Conservation (phyloP, 2,888 invertebrate genomes). For the Drosophila borborema region DNA sequence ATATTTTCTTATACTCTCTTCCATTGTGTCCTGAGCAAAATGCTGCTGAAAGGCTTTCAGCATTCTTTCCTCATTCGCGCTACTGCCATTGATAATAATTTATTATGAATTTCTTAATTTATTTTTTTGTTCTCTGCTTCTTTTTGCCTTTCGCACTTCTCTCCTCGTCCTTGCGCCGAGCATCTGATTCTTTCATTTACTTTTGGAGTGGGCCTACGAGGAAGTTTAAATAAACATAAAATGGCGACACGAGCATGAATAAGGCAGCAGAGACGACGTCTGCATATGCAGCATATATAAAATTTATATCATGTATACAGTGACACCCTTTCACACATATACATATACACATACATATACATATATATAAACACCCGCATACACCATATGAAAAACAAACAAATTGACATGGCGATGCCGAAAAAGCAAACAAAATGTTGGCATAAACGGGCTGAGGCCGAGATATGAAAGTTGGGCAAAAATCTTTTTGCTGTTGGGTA, state of each 20-base stretch:
- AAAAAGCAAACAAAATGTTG: conserved; percentile 63
- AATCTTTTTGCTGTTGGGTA: conserved; percentile 56
- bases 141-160: conserved; percentile 30
- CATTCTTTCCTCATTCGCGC: conserved; percentile 18
- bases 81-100: conserved; percentile 62
- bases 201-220: conserved; percentile 55
- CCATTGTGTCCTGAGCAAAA: conserved; percentile 15
- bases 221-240: conserved; percentile 79
- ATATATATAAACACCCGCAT: background rate
- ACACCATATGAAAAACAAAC: conserved; percentile 68
- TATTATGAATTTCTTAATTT: conserved; percentile 69
- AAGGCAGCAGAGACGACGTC: conserved; percentile 54
- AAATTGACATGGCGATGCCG: conserved; percentile 74
- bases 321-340: conserved; percentile 29
- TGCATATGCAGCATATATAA: conserved; percentile 59
- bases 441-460: conserved; percentile 15
- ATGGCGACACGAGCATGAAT: conserved; percentile 68
- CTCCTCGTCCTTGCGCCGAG: background rate
- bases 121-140: conserved; percentile 30
- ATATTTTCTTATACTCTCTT: conserved; percentile 10
- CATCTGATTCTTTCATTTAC: conserved; percentile 19
- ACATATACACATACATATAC: conserved; percentile 13
- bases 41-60: conserved; percentile 53
- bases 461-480: conserved; percentile 28
- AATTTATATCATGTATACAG: conserved; percentile 43